Evolutionary conservation across 2,888 invertebrate species (phyloP), one percentile per base, ranked within the genome.

Genomic region (Harpalus rubripes): DNA sequence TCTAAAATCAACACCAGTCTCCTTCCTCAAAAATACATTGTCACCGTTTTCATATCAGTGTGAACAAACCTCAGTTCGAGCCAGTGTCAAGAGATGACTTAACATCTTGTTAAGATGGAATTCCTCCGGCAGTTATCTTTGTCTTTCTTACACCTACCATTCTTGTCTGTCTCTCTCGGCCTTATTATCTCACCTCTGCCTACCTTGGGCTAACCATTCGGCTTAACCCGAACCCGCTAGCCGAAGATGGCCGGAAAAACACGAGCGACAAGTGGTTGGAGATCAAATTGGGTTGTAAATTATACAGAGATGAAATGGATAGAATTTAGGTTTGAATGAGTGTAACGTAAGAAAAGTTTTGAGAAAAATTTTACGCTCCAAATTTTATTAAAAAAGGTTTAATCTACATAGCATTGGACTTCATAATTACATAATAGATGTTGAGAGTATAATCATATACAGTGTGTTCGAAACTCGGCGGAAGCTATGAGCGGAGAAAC

Each of bases 101-200:
- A 91, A 90, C 90, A 90, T 68, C 68, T 68, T 68, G 68, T 68
- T 68, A 68, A 91, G 90, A 90, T 91, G 90, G 90, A 90, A 90
- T 90, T 90, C 90, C 90, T 88, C 88, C 88, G 41, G 15, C 89
- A 87, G 86, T 88, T 87, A 86, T 89, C 90, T 88, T 88, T 88
- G 88, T 89, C 88, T 85, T 18, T 56, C 81, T 59, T 12, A 41
- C 41, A 16, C n/a, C 15, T 12, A 41, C 68, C 59, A 41, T 39
- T 7, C 16, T n/a, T 16, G 6, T 15, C 85, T 86, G 86, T 87
- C 88, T 88, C 86, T 89, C 88, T 89, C 90, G 89, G 89, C 88
- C 90, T 91, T 90, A 90, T 91, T 90, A 91, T 90, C 90, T 90
- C 90, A 91, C 90, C 90, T 90, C 88, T 58, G 90, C 89, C 90